Evolutionary conservation across 2,113 vertebrate genomes (phyloP), one percentile per base, ranked within the genome.

Genomic region (Nettapus auritus): DNA sequence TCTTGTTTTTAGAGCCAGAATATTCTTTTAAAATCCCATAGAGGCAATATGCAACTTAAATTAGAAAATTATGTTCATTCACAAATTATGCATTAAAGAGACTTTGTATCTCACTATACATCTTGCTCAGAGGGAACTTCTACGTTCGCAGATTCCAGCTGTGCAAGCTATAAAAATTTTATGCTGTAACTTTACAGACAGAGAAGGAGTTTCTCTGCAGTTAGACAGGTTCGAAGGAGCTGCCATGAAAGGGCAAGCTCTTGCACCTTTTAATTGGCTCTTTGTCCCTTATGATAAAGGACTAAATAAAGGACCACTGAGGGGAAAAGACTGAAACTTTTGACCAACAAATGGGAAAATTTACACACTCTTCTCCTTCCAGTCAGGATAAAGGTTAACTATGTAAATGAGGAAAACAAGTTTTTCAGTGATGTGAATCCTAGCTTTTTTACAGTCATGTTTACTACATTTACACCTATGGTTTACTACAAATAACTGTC

Each of bases 51-150:
- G 68, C 88, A 94, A 79, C 89, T 93, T 86, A 93, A 83, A 95
- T 71, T 70, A 95, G 86, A 69, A 95, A 94, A 96, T 92, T 82
- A 80, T 34, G 67, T 96, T 82, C 74, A 26, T 70, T 94, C 90
- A 88, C 92, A 93, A 96, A 92, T 96, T 95, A 95, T 90, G 86
- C 94, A 90, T 96, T 89, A 94, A 95, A 78, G 67, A 95, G 92
- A 79, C 20, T 89, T 88, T 36, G 52, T 28, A 14, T 74, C 88
- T 94, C 50, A 59, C 57, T 85, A 0, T 29, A 26, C 1, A 1
- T 80, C 88, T 94, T 89, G 63, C 96, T 95, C 94, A 89, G 83
- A 92, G 78, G 73, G 77, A 93, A 94, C 78, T 85, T 92, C 89
- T 67, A 69, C 0, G 2, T 55, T 92, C 92, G 0, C 15, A 36